A percentile compares a stretch with the other conserved stretches of the same genome.
These are phyloP conservation scores for Elmis aenea DNA, from an alignment of 2,888 invertebrate species.

Conservation along the genomic window DNA sequence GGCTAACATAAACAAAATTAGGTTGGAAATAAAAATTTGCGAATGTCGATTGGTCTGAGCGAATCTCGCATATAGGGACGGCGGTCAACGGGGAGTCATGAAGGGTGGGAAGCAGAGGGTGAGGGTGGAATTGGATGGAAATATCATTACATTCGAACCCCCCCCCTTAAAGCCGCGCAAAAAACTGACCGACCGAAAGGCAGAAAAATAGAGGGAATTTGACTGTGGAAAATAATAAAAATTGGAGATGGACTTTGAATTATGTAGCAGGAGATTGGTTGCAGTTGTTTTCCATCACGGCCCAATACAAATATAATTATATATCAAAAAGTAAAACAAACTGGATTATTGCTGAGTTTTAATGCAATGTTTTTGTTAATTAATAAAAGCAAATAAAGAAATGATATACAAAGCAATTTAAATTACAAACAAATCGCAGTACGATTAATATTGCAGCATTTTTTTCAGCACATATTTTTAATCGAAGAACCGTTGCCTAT, in stretches of 20 bases:
- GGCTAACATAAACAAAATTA: conserved; percentile 35
- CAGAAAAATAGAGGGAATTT: conserved; percentile 50
- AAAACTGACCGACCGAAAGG: conserved; percentile 48
- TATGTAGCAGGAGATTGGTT: conserved; percentile 45
- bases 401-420: too few relatives aligned
- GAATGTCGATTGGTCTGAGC: conserved; percentile 35
- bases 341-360: too few relatives aligned
- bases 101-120: conserved; percentile 23
- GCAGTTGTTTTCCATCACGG: conserved; percentile 30
- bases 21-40: conserved; percentile 26
- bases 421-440: too few relatives aligned
- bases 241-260: conserved; percentile 51
- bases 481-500: too few relatives aligned
- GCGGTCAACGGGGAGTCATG: conserved; percentile 28
- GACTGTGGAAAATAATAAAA: conserved; percentile 51
- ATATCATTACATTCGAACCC: conserved; percentile 48
- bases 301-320: too few relatives aligned
- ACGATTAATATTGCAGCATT: too few relatives aligned
- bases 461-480: too few relatives aligned
- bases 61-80: conserved; percentile 40
- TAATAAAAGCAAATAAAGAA: too few relatives aligned
- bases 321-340: too few relatives aligned
- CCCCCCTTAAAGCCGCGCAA: conserved; percentile 41
- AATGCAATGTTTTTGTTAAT: too few relatives aligned
- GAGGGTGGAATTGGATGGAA: conserved; percentile 45